These are phyloP conservation scores for Brachypalpus laphriformis DNA, from an alignment of 2,888 invertebrate genomes.

Conservation along the genomic window DNA sequence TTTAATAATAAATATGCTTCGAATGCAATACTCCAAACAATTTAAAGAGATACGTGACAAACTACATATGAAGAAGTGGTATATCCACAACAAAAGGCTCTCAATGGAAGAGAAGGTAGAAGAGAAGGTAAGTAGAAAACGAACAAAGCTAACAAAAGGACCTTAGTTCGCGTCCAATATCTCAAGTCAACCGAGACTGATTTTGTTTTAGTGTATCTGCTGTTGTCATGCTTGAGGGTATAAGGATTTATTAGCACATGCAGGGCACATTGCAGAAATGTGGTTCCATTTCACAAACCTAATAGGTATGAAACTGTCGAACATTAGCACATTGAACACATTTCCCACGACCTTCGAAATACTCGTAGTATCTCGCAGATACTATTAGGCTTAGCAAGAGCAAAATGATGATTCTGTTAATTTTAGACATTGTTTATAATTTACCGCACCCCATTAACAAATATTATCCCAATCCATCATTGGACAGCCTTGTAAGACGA, in stretches of 20 bases:
- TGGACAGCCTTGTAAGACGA: conserved; percentile 42
- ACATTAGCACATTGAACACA: neutral
- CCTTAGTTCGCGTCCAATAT: neutral
- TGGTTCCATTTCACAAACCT: neutral
- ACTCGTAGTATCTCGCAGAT: neutral
- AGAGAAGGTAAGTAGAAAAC: neutral
- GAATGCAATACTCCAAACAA: neutral
- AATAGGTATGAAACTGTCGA: too few species aligned
- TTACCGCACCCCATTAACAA: conserved; percentile 51
- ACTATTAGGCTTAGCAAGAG: conserved; percentile 1
- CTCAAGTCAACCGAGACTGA: neutral
- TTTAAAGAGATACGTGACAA: conserved; percentile 31
- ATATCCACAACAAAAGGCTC: neutral
- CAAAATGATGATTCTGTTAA: conserved; percentile 9
- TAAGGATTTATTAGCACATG: neutral
- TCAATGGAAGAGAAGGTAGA: neutral
- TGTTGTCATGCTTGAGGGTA: neutral
- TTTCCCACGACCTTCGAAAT: conserved; percentile 40
- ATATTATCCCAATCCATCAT: conserved; percentile 53
- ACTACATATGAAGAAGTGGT: conserved; percentile 3
- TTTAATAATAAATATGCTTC: too few species aligned
- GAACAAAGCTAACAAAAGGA: neutral
- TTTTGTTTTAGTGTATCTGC: too few species aligned
- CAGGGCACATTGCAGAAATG: conserved; percentile 1
- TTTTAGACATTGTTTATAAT: conserved; percentile 33